These are phyloP conservation scores for Tylochromis polylepis DNA, from an alignment of 2,113 vertebrate species.

Conservation along the genomic window DNA sequence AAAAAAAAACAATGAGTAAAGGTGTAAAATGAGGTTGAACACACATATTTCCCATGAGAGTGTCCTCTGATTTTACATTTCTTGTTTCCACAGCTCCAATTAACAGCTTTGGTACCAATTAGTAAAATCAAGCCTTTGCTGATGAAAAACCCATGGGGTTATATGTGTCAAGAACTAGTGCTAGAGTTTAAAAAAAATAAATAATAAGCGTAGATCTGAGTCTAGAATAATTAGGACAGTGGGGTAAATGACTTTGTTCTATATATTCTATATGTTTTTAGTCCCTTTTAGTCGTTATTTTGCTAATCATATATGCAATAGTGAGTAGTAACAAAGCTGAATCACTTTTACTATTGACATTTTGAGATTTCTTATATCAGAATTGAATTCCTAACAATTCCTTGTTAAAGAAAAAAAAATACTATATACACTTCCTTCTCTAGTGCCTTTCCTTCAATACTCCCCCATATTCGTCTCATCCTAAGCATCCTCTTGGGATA, in stretches of 20 bases:
- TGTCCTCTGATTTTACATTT: conserved; percentile 32
- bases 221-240: conserved; percentile 24
- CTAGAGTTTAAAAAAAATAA: conserved; percentile 18
- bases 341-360: background rate
- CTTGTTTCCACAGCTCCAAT: conserved; percentile 66
- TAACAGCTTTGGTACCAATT: conserved; percentile 71
- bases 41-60: conserved; percentile 56
- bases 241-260: conserved; percentile 32
- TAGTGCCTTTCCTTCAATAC: background rate
- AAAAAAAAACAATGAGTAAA: conserved; percentile 32
- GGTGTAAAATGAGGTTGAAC: conserved; percentile 61
- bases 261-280: conserved; percentile 7
- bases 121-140: conserved; percentile 63
- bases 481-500: conserved; percentile 55
- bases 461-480: conserved; percentile 29
- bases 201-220: conserved; percentile 4
- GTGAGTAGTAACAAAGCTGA: background rate
- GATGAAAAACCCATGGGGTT: conserved; percentile 55
- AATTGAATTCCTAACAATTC: background rate
- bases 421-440: background rate
- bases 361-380: background rate
- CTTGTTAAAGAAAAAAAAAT: background rate
- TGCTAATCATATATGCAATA: background rate
- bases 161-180: conserved; percentile 47
- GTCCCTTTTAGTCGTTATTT: background rate